Evolutionary conservation across 2,888 invertebrate genomes (phyloP), one percentile per base, ranked within the genome.

Genomic region (Deilephila porcellus): DNA sequence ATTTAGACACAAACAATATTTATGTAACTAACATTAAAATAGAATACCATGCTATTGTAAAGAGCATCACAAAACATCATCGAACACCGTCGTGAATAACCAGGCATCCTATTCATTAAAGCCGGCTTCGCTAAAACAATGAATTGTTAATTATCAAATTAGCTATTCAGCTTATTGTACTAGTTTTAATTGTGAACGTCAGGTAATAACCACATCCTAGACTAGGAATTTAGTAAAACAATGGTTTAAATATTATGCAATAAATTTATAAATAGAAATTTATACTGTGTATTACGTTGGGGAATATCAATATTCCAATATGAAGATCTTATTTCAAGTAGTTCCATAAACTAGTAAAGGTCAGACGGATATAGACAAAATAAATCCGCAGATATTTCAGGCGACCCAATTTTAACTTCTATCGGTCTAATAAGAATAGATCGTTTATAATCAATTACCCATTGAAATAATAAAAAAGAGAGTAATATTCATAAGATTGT

Each of bases 111-210:
- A 52, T 25, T 20, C 25, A 67, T 25, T 67, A 52, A 67, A 17
- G 52, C 25, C 67, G 17, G 25, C 29, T 29, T 60, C n/a, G n/a
- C 56, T 25, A 25, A 20, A 67, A 67, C 67, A 67, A 52, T 67
- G 67, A 52, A 25, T 67, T 67, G 67, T 25, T 67, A 29, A 67
- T 67, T 67, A 67, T 25, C 67, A 25, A 67, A 67, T 67, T 67
- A 67, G 52, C 67, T 52, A 52, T 52, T 67, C 67, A 67, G 67
- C 45, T 29, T 25, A 25, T 25, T 25, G 52, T 45, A 67, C 67
- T 25, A 67, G 52, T 52, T 25, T 6, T 67, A 63, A 56, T 73
- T 67, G 67, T 56, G 60, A 20, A 4, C 29, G 32, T 60, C 59
- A 73, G 62, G 19, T 63, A 70, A 62, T 64, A 60, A 74, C 32